phyloP scores from a whole-genome alignment of 2,888 invertebrate genomes.

The Argyra leucocephala region DNA sequence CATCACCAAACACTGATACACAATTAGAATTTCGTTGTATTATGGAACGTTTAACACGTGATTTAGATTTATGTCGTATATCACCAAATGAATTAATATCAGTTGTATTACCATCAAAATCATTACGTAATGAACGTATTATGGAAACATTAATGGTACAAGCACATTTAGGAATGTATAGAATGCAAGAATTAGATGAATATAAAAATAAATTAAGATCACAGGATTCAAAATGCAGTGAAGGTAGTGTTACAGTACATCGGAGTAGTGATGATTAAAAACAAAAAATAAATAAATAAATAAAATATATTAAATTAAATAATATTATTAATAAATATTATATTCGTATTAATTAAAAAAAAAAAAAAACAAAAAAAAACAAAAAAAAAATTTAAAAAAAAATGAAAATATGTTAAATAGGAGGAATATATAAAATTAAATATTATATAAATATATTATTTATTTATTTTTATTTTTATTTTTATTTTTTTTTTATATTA shows the following conservation, averaged over 20 bases:
- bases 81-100: conserved; percentile 87
- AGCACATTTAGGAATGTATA: conserved; percentile 85
- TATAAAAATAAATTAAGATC: conserved; percentile 78
- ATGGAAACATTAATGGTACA: conserved; percentile 87
- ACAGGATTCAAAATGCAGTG: conserved; percentile 78
- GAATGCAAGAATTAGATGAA: conserved; percentile 81
- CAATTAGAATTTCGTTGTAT: conserved; percentile 84
- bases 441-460: background rate
- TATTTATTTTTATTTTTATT: no score
- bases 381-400: no score
- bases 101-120: conserved; percentile 85
- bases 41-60: conserved; percentile 82
- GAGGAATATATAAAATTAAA: no score
- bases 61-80: conserved; percentile 80
- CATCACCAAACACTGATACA: conserved; percentile 71
- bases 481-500: no score
- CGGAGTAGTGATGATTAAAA: conserved; percentile 40
- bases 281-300: conserved; percentile 32
- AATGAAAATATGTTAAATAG: no score
- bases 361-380: no score
- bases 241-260: conserved; percentile 51
- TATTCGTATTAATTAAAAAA: background rate
- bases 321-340: background rate
- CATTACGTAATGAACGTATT: conserved; percentile 84
- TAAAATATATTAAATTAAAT: background rate